These are phyloP conservation scores for Plotosus lineatus DNA, from an alignment of 2,113 vertebrate genomes.

Conservation along the genomic window DNA sequence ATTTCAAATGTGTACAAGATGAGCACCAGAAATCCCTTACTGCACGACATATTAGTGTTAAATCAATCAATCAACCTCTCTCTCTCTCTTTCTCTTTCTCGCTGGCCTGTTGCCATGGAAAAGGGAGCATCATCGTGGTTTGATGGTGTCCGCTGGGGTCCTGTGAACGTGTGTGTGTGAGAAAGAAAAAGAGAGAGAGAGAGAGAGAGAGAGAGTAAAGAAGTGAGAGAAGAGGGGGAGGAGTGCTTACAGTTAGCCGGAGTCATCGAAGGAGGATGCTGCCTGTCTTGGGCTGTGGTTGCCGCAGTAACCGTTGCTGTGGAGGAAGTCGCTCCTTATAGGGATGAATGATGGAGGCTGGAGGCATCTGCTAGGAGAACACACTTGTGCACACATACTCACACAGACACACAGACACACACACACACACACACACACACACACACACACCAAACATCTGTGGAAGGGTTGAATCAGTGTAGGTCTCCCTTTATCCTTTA, in stretches of 20 bases:
- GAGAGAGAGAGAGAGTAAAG: slow-evolving; percentile 23
- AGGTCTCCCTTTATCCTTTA: background rate
- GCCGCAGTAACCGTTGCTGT: slow-evolving; percentile 50
- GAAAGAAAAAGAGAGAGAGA: background rate
- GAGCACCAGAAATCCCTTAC: background rate
- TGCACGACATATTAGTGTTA: background rate
- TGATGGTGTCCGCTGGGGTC: slow-evolving; percentile 42
- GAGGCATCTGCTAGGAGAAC: slow-evolving; percentile 18
- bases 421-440: background rate
- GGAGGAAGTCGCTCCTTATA: slow-evolving; percentile 43
- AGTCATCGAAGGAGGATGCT: slow-evolving; percentile 44
- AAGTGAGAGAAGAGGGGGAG: too few relatives aligned
- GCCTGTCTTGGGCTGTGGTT: slow-evolving; percentile 44
- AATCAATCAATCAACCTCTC: background rate
- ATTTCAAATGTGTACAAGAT: background rate
- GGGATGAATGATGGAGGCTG: slow-evolving; percentile 42
- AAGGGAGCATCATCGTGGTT: slow-evolving; percentile 43
- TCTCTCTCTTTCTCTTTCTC: background rate
- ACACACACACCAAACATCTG: slow-evolving; percentile 10
- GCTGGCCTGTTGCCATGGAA: slow-evolving; percentile 57
- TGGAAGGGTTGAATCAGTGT: slow-evolving; percentile 38
- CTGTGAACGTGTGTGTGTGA: slow-evolving; percentile 25
- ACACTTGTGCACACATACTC: background rate
- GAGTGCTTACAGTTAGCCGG: slow-evolving; percentile 42
- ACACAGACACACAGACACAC: slow-evolving; percentile 4